These are phyloP conservation scores for Yponomeuta malinellus DNA, from an alignment of 2,888 invertebrate genomes.

Conservation along the genomic window DNA sequence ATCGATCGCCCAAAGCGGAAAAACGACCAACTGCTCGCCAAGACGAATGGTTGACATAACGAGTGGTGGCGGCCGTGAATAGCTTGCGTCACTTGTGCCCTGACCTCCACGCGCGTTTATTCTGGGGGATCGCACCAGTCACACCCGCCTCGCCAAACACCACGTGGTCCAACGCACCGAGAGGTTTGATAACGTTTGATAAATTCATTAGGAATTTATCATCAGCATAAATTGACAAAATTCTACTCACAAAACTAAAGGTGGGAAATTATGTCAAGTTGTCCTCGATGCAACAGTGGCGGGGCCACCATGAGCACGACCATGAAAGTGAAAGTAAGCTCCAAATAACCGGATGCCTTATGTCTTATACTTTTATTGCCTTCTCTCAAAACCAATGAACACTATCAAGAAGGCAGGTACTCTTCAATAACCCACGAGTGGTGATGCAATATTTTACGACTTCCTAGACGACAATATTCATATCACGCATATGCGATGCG, in stretches of 20 bases:
- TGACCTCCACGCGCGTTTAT: conserved; percentile 28
- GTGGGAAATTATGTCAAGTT: background rate
- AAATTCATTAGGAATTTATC: no score
- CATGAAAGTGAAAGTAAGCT: conserved; percentile 10
- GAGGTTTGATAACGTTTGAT: no score
- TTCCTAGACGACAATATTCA: background rate
- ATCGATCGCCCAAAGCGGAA: background rate
- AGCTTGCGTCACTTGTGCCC: conserved; percentile 27
- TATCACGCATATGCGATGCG: background rate
- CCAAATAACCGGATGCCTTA: conserved; percentile 9
- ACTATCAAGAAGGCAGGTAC: background rate
- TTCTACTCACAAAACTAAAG: background rate
- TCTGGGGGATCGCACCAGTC: conserved; percentile 10
- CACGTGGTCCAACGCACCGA: background rate
- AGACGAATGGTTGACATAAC: conserved; percentile 21
- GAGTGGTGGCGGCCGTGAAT: conserved; percentile 23
- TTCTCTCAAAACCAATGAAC: background rate
- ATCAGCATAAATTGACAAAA: no score
- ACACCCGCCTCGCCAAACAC: conserved; percentile 15
- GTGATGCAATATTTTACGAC: background rate
- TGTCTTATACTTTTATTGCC: conserved; percentile 1
- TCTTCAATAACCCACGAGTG: background rate
- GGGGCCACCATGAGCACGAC: background rate
- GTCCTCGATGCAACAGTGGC: background rate
- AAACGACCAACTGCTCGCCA: background rate